Evolutionary conservation across 2,797 vertebrate genomes (phyloP), one percentile per base, ranked within the genome.

Genomic region (Lepidocolaptes lacrymiger): DNA sequence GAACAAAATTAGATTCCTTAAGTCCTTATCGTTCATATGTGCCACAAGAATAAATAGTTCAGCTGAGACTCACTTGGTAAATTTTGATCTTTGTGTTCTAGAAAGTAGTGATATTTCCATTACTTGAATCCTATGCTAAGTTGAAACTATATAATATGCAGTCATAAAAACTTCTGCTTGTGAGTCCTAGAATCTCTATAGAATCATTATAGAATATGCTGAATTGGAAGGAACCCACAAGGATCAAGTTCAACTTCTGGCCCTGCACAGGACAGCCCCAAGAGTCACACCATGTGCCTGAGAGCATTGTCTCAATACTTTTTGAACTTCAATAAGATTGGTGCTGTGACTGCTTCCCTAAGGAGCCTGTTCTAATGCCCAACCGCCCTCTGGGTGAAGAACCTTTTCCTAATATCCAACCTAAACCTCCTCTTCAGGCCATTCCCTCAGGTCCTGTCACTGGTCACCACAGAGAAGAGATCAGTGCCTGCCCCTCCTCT

Each of bases 221-320:
- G 78, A 43, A 7, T 7, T 55, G 55, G 32, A 62, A 43, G 55
- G 36, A 10, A 49, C 34, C 10, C 16, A 43, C 43, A 56, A 7
- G 36, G 15, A 69, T 15, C 3, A 23, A 69, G 10, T 43, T 28
- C 32, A 49, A 3, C 9, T 49, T 49, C 56, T 62, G 16, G 36
- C 7, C 41, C 62, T 43, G 18, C 32, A 43, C 0, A 0, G 22
- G 26, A 8, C 14, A 34, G 8, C 21, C 7, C 5, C 12, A 49
- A 32, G 52, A 52, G 26, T 41, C 7, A 34, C 30, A 36, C 7
- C 34, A 3, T 8, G 26, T 14, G 14, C 26, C 48, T 54, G 41
- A 17, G 21, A 32, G 10, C 4, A 3, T 9, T 67, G 26, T 32
- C 22, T 39, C 54, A 68, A 61, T 8, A 2, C 22, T 48, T 37